Conservation (phyloP, 2,113 vertebrate genomes). For the Melanerpes aurifrons region DNA sequence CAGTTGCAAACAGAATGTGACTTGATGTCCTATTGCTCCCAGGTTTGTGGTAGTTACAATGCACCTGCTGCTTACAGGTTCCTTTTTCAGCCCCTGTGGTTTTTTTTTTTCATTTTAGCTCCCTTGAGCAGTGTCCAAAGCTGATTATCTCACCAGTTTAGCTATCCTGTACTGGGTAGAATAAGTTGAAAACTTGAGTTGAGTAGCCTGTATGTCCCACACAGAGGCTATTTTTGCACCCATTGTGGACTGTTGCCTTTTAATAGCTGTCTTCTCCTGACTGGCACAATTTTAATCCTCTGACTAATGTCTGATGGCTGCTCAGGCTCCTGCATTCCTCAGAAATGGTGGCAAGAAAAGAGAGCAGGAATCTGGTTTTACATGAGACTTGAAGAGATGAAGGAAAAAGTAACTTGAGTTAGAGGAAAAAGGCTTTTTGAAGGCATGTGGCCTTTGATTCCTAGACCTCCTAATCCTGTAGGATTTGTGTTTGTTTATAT, state of each 20-base stretch:
- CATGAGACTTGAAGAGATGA: neutral
- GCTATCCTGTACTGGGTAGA: neutral
- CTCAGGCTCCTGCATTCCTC: neutral
- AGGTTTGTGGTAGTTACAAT: neutral
- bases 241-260: neutral
- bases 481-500: slow-evolving; percentile 45
- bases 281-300: neutral
- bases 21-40: neutral
- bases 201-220: neutral
- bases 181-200: neutral
- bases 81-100: neutral
- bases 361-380: neutral
- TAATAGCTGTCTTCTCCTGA: neutral
- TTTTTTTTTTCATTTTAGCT: neutral
- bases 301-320: neutral
- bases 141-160: neutral
- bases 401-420: neutral
- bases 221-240: neutral
- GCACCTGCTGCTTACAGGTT: neutral
- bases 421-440: neutral
- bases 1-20: neutral
- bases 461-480: slow-evolving; percentile 22
- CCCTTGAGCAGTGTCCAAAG: accelerated
- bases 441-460: neutral
- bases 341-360: neutral